These are phyloP conservation scores for Cantharis flavilabris DNA, from an alignment of 2,888 invertebrate species.

Conservation along the genomic window DNA sequence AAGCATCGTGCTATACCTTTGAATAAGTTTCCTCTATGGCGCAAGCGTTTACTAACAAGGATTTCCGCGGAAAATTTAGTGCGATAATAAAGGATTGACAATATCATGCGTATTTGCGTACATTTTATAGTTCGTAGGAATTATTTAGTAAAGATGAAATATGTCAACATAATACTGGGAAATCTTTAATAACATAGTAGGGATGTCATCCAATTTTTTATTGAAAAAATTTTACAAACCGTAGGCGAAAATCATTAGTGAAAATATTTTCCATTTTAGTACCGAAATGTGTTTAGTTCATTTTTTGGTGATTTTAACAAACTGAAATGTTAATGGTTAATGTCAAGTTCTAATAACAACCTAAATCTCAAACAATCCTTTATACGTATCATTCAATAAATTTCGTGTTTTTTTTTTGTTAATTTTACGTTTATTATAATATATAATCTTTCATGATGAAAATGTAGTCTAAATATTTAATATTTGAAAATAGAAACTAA, in stretches of 20 bases:
- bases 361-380: neutral
- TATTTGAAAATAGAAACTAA: neutral
- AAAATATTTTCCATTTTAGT: too few relatives aligned
- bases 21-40: slow-evolving; percentile 11
- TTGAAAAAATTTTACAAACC: too few relatives aligned
- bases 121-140: neutral
- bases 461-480: neutral
- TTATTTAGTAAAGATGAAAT: slow-evolving; percentile 5
- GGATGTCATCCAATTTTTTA: neutral
- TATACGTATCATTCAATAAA: neutral
- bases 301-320: too few relatives aligned
- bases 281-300: too few relatives aligned
- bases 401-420: neutral
- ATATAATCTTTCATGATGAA: neutral
- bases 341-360: too few relatives aligned
- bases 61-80: slow-evolving; percentile 24
- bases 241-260: too few relatives aligned
- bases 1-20: slow-evolving; percentile 24
- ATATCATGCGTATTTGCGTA: slow-evolving; percentile 25
- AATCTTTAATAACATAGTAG: neutral
- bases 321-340: too few relatives aligned
- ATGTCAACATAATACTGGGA: slow-evolving; percentile 6
- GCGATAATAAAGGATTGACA: slow-evolving; percentile 28
- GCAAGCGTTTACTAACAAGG: slow-evolving; percentile 29
- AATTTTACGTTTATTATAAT: neutral